phyloP scores from a whole-genome alignment of 2,113 vertebrate species.

The Cromileptes altivelis region DNA sequence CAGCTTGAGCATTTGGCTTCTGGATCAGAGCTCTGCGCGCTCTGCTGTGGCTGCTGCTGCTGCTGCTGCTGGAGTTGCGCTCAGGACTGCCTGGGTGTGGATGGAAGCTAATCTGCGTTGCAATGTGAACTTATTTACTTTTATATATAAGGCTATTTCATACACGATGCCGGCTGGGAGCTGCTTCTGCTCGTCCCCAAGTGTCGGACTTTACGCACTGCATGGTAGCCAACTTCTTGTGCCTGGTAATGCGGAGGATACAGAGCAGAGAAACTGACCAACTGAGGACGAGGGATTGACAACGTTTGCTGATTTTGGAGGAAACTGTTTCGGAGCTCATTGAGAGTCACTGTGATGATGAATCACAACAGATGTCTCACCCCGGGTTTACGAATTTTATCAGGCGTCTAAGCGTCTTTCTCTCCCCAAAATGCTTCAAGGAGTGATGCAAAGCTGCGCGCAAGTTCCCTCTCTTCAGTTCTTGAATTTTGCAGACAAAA shows the following conservation, averaged over 20 bases:
- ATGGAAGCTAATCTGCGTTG: conserved; percentile 30
- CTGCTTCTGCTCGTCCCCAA: neutral
- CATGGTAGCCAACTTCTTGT: conserved; percentile 65
- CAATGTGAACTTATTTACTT: conserved; percentile 51
- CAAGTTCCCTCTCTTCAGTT: conserved; percentile 46
- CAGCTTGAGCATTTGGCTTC: conserved; percentile 13
- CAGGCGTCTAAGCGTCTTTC: neutral
- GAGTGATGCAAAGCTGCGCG: conserved; percentile 34
- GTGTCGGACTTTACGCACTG: conserved; percentile 48
- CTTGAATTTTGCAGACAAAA: conserved; percentile 5
- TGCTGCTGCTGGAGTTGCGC: conserved; percentile 58
- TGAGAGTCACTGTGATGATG: conserved; percentile 8
- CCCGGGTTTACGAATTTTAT: neutral
- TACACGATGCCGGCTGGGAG: conserved; percentile 11
- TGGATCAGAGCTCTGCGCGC: conserved; percentile 30
- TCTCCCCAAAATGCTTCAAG: conserved; percentile 52
- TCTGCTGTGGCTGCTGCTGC: conserved; percentile 34
- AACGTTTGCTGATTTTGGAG: neutral
- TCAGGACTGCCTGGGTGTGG: conserved; percentile 56
- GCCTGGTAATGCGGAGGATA: conserved; percentile 40
- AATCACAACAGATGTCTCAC: neutral
- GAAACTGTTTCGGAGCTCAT: neutral
- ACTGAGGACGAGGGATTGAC: conserved; percentile 23
- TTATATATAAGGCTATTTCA: neutral
- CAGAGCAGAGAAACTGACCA: conserved; percentile 29